These are phyloP conservation scores for Exaiptasia diaphana DNA, from an alignment of 64 coral and sea anemone genomes.

Conservation along the genomic window DNA sequence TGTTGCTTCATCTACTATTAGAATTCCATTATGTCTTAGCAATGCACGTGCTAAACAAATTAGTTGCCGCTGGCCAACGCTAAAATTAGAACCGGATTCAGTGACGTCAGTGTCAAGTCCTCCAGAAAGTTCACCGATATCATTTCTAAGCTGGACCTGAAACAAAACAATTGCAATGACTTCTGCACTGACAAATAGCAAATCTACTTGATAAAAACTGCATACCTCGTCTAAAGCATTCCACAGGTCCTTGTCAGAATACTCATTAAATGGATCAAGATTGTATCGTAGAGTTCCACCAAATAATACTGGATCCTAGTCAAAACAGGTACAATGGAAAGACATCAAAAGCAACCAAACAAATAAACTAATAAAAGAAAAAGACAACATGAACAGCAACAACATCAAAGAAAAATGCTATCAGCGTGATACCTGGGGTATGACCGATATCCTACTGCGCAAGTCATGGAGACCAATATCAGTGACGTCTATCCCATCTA, in stretches of 20 bases:
- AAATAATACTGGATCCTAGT: slow-evolving; percentile 72
- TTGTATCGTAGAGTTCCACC: slow-evolving; percentile 67
- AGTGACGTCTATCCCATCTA: slow-evolving; percentile 71
- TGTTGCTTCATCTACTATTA: slow-evolving; percentile 76
- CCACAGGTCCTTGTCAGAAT: slow-evolving; percentile 65
- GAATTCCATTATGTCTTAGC: slow-evolving; percentile 52
- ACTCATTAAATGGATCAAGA: slow-evolving; percentile 68
- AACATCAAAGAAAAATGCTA: background rate
- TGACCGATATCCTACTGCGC: slow-evolving; percentile 66
- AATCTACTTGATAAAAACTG: background rate
- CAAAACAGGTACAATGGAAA: background rate
- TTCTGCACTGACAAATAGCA: background rate
- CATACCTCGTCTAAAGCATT: slow-evolving; percentile 64
- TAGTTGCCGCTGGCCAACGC: slow-evolving; percentile 79
- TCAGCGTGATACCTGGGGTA: slow-evolving; percentile 51
- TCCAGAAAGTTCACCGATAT: slow-evolving; percentile 38
- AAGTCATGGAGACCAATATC: slow-evolving; percentile 67
- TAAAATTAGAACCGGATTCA: slow-evolving; percentile 65
- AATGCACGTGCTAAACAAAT: slow-evolving; percentile 83
- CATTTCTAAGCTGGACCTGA: slow-evolving; percentile 66
- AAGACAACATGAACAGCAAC: background rate
- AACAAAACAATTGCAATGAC: background rate
- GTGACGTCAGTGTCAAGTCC: slow-evolving; percentile 53
- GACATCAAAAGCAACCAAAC: background rate
- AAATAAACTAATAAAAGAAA: background rate